Evolutionary conservation across 2,888 invertebrate species (phyloP).

Genomic region (Choristoneura rosaceana): DNA sequence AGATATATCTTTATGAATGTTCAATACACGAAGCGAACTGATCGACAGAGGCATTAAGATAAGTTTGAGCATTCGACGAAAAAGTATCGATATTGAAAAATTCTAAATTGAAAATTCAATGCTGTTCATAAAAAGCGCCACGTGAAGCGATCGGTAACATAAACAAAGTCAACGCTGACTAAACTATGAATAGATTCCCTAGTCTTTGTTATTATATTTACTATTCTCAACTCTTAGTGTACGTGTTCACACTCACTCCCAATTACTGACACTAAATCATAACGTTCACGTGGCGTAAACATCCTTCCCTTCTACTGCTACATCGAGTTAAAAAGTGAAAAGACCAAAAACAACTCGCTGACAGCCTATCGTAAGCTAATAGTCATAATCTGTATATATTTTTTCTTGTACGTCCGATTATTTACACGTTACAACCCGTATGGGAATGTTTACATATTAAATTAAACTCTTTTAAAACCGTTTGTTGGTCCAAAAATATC

Average conservation of each 20-base stretch:
- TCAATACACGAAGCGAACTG: constrained; percentile 63
- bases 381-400: constrained; percentile 74
- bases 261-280: constrained; percentile 83
- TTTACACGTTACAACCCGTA: constrained; percentile 70
- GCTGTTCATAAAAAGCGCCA: constrained; percentile 47
- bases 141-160: constrained; percentile 64
- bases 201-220: constrained; percentile 82
- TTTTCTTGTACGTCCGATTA: constrained; percentile 65
- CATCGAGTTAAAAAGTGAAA: constrained; percentile 65
- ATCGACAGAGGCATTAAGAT: constrained; percentile 50
- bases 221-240: constrained; percentile 77
- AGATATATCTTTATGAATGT: constrained; percentile 80
- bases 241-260: constrained; percentile 81
- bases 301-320: constrained; percentile 67
- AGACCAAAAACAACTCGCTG: constrained; percentile 76
- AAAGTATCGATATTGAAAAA: neutral
- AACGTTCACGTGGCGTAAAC: constrained; percentile 80
- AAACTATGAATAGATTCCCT: constrained; percentile 69
- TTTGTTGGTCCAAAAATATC: constrained; percentile 56
- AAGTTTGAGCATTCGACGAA: neutral
- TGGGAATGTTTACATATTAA: constrained; percentile 81
- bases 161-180: constrained; percentile 63
- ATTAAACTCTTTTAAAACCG: constrained; percentile 65
- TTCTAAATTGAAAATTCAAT: constrained; percentile 22
- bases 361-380: constrained; percentile 80